Evolutionary conservation across 2,888 invertebrate species (phyloP), one percentile per base, ranked within the genome.

Genomic region (Tetranychus piercei): DNA sequence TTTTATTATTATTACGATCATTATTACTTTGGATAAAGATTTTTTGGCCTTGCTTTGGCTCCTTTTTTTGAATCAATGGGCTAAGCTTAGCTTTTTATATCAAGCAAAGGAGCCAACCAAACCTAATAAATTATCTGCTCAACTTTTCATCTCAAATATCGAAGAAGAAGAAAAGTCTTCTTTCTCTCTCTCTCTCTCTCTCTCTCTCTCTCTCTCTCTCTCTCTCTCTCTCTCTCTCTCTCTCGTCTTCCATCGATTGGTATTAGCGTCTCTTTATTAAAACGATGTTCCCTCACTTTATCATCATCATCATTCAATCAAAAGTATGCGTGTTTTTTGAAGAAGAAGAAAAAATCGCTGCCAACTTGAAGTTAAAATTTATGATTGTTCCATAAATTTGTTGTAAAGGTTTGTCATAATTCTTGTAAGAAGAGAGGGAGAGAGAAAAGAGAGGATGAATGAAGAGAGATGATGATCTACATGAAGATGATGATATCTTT

Each of bases 141-240:
- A 55, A 55, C 55, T 55, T 55, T 55, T 55, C 55, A 55, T 55
- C 55, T 55, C 55, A 15, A 55, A 55, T 55, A 55, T 55, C 55
- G 55, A 6, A 3, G 9, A 55, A 45, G 45, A 9, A 55, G 15
- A 15, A 55, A 55, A 9, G 15, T 69, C 69, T n/a, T 9, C 8
- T 23, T 67, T 67, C 20, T n/a, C 67, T 67, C 67, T 67, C 18
- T n/a, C 67, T 67, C 20, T 67, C 67, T 65, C 64, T 65, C 65
- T 65, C 65, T 65, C 65, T 65, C 65, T 65, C 65, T 65, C 65
- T 11, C 15, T 11, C 15, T 66, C 65, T 11, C 15, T 11, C 15
- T 66, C 65, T 65, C 65, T 71, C 23, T 71, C 71, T n/a, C 20
- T n/a, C 20, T 71, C 20, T 11, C 34, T 71, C 43, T 72, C 72